Base-by-base conservation (phyloP, 1,140 invertebrate species). In the Frieseomelitta varia region DNA sequence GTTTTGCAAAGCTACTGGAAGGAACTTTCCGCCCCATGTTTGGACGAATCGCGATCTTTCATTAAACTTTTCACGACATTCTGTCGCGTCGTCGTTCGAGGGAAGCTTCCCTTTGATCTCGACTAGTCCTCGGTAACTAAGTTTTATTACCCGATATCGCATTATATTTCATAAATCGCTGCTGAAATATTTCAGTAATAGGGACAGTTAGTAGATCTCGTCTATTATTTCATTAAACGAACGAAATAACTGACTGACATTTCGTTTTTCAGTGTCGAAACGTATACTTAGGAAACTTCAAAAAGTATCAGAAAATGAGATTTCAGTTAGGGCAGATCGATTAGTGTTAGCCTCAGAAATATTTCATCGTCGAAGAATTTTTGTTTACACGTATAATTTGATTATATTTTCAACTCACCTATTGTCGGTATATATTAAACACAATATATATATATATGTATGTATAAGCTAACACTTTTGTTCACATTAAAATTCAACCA, bases 11-110 rank as follows among this genome's bases (percentile, higher is more conserved):
- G 30, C 21, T 17, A 72, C 67, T 73, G n/a, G n/a, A n/a, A 34
- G 27, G 4, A 75, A 75, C 53, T 58, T 58, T 75, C 73, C 58
- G 55, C 12, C 51, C 24, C 55, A 55, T 39, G 74, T 76, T 61
- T 76, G 74, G 53, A 76, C 74, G 71, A 73, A 73, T 73, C 71
- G 71, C 47, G 53, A 58, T 61, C 55, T 76, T 76, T 61, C 74
- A 76, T 76, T 76, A 76, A 76, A 76, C 30, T 76, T 76, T 76
- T 61, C 74, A 58, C 30, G 74, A 76, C 30, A 76, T 58, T 76
- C 55, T 58, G 74, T 76, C 55, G 19, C 51, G 30, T 76, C 56
- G 8, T n/a, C 30, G 63, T 14, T 39, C 51, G 21, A 39, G 27
- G 21, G 24, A n/a, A 47, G 24, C 30, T 61, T 76, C 30, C 0